These are phyloP conservation scores for Proterorhinus semilunaris DNA, from an alignment of 2,113 vertebrate genomes.

Conservation along the genomic window DNA sequence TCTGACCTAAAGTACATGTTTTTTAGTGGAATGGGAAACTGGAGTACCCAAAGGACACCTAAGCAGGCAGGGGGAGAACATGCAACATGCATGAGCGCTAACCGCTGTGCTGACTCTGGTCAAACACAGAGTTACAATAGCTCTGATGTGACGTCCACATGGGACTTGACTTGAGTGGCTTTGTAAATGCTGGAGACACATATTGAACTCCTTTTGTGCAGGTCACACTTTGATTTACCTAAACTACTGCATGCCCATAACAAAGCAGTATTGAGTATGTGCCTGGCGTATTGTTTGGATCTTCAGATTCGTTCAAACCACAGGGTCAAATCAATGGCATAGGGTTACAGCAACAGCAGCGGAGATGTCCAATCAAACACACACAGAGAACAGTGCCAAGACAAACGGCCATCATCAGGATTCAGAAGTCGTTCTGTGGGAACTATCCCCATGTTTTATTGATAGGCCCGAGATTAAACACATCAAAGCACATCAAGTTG, in stretches of 20 bases:
- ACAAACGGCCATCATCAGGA: slow-evolving; percentile 4
- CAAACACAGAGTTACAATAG: not conserved
- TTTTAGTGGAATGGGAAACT: too few species aligned
- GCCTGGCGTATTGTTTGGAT: slow-evolving; percentile 11
- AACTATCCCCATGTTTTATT: not conserved
- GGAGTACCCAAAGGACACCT: too few species aligned
- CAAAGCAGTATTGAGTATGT: slow-evolving; percentile 18
- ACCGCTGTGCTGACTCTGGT: too few species aligned
- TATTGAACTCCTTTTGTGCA: not conserved
- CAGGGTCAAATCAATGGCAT: slow-evolving; percentile 12
- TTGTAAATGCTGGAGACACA: not conserved
- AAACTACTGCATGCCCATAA: slow-evolving; percentile 10
- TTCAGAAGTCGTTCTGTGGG: not conserved
- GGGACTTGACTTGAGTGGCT: not conserved
- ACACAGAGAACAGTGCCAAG: not conserved
- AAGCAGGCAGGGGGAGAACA: too few species aligned
- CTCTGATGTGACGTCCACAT: not conserved
- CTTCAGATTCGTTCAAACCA: not conserved
- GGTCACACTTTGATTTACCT: slow-evolving; percentile 8
- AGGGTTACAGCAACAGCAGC: slow-evolving; percentile 11
- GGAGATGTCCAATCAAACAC: slow-evolving; percentile 8
- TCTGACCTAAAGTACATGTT: too few species aligned
- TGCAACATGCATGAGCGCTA: too few species aligned
- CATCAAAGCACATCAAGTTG: not conserved
- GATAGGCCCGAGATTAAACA: not conserved